phyloP scores from a whole-genome alignment of 2,888 invertebrate species.

The Pristionchus fissidentatus region DNA sequence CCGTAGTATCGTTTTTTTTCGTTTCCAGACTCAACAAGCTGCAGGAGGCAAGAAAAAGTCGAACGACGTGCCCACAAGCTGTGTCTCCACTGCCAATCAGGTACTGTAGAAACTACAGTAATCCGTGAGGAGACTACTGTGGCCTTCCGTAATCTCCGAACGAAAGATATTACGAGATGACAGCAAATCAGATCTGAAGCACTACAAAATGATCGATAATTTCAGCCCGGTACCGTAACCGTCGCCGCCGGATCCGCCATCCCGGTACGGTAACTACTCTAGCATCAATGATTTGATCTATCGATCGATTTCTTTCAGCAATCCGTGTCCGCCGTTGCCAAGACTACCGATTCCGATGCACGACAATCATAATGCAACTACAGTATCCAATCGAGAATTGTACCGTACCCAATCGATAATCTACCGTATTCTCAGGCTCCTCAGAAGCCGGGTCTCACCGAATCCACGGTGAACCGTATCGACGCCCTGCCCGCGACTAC shows the following conservation, averaged over 20 bases:
- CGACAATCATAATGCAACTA: background rate
- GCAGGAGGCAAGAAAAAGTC: background rate
- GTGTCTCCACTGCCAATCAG: background rate
- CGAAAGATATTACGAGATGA: no score
- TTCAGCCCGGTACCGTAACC: conserved; percentile 37
- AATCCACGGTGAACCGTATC: conserved; percentile 24
- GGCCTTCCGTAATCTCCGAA: no score
- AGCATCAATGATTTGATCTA: background rate
- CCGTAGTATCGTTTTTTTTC: no score
- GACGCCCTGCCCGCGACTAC: conserved; percentile 15
- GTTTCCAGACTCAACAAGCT: conserved; percentile 9
- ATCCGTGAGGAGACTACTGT: background rate
- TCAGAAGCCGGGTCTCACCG: conserved; percentile 16
- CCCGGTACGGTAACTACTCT: conserved; percentile 13
- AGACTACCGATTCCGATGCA: conserved; percentile 26
- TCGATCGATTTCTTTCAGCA: conserved; percentile 11
- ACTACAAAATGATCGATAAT: background rate
- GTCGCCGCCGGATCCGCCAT: conserved; percentile 6
- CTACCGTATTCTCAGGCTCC: conserved; percentile 16
- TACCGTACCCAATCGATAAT: background rate
- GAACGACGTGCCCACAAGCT: conserved; percentile 33
- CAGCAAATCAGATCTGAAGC: no score
- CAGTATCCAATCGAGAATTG: background rate
- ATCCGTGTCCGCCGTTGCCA: conserved; percentile 22
- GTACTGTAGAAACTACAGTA: no score